These are phyloP conservation scores for Nemotelus nigrinus DNA, from an alignment of 2,888 invertebrate genomes.

Conservation along the genomic window DNA sequence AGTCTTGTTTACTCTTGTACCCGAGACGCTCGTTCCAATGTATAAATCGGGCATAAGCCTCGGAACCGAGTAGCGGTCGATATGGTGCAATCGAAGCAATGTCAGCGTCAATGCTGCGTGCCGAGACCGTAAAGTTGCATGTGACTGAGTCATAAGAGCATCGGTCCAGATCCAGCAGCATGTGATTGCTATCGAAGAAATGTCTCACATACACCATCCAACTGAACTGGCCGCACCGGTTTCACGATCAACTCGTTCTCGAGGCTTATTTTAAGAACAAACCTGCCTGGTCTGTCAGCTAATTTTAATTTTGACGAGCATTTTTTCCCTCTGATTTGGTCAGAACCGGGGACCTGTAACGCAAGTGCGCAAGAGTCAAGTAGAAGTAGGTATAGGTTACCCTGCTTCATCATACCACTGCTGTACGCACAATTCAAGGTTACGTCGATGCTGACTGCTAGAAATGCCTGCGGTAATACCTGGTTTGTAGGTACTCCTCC, in stretches of 20 bases:
- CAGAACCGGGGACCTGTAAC: background rate
- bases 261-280: conserved; percentile 13
- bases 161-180: background rate
- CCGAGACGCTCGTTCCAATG: too few relatives aligned
- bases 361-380: too few relatives aligned
- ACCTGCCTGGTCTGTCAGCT: background rate
- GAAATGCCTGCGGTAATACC: conserved; percentile 8
- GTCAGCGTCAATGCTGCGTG: conserved; percentile 20
- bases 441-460: background rate
- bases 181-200: background rate
- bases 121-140: conserved; percentile 10
- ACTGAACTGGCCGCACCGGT: background rate
- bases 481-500: background rate
- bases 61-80: conserved; percentile 8
- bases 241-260: background rate
- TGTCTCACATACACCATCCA: background rate
- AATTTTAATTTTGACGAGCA: too few relatives aligned
- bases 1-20: too few relatives aligned
- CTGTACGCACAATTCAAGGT: conserved; percentile 23
- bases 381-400: background rate
- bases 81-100: background rate
- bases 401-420: background rate
- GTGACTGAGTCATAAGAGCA: conserved; percentile 1
- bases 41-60: too few relatives aligned
- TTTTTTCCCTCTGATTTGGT: background rate